phyloP scores from a whole-genome alignment of 2,113 vertebrate species.

The Cyanoderma ruficeps region DNA sequence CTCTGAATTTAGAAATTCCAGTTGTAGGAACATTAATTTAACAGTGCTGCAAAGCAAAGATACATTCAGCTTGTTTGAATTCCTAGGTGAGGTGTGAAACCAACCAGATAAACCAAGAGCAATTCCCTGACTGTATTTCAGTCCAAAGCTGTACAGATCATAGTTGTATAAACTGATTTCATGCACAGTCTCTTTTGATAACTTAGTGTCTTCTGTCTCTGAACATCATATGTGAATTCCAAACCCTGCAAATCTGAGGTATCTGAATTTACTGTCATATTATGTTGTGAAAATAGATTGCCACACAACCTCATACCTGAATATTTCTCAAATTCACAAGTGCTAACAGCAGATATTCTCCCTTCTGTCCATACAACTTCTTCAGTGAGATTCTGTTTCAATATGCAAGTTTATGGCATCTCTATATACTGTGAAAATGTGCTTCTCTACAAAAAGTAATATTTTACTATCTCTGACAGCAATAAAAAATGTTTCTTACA shows the following conservation, averaged over 20 bases:
- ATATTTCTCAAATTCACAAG: not conserved
- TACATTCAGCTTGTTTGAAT: not conserved
- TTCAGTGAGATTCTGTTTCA: not conserved
- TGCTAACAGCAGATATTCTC: not conserved
- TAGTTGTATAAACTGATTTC: not conserved
- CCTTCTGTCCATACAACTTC: not conserved
- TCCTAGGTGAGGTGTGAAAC: constrained; percentile 12
- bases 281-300: not conserved
- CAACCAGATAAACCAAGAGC: not conserved
- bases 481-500: not conserved
- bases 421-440: not conserved
- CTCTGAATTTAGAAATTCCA: not conserved
- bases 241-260: not conserved
- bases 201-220: not conserved
- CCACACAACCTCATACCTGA: not conserved
- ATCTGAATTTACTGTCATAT: not conserved
- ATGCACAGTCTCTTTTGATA: not conserved
- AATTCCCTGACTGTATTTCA: not conserved
- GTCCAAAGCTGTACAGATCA: not conserved
- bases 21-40: not conserved
- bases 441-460: not conserved
- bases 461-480: not conserved
- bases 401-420: not conserved
- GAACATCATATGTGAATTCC: not conserved
- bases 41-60: constrained; percentile 15